Conservation (phyloP, 2,797 vertebrate species). For the Kryptolebias ocellatus region DNA sequence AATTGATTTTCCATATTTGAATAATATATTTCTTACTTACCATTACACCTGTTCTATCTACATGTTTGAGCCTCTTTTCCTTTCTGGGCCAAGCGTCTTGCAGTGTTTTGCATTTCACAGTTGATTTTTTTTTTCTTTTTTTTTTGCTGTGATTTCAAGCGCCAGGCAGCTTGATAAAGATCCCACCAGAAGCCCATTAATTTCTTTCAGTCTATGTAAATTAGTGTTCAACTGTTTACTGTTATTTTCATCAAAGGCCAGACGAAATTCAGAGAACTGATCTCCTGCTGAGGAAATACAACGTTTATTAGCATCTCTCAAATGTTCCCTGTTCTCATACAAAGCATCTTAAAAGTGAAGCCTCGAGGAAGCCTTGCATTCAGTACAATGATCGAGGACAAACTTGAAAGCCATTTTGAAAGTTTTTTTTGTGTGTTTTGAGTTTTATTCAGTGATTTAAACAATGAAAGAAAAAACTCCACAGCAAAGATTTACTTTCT, state of each 20-base stretch:
- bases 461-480: not conserved
- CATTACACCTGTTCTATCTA: not conserved
- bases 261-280: conserved; percentile 9
- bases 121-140: not conserved
- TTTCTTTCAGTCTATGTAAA: conserved; percentile 3
- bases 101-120: not conserved
- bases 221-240: conserved; percentile 1
- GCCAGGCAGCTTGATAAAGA: conserved; percentile 1
- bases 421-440: not conserved
- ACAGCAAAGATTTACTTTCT: conserved; percentile 4
- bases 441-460: not conserved
- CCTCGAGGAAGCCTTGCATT: conserved; percentile 6
- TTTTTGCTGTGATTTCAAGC: conserved; percentile 9
- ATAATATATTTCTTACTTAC: not conserved
- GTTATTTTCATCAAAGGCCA: not conserved
- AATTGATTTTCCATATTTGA: not conserved
- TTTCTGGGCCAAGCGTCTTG: not conserved
- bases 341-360: conserved; percentile 3
- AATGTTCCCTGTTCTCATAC: not conserved
- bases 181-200: not conserved
- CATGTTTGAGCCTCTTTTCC: not conserved
- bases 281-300: not conserved
- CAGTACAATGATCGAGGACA: not conserved
- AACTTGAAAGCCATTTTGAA: not conserved
- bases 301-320: conserved; percentile 9